Percentiles rank a stretch among this genome's conserved stretches.
phyloP scores from a whole-genome alignment of 1,140 invertebrate species.

The Probaryconus sp. region DNA sequence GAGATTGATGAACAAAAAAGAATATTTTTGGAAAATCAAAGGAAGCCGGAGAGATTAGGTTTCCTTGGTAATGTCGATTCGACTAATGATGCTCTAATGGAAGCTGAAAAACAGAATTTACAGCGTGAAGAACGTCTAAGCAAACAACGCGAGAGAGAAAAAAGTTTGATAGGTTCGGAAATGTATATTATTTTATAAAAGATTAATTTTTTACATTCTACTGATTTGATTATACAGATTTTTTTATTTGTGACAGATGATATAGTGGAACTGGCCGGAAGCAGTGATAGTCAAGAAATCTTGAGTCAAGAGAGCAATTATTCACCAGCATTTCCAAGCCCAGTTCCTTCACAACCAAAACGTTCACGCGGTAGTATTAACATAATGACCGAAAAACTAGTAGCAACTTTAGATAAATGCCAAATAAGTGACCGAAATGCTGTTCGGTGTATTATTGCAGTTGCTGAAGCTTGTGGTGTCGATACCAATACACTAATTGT shows the following conservation, averaged over 20 bases:
- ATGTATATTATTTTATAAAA: not conserved
- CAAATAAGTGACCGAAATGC: constrained; percentile 42
- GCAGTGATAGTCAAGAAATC: not conserved
- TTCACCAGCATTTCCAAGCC: not conserved
- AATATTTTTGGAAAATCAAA: constrained; percentile 16
- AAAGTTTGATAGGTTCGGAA: constrained; percentile 7
- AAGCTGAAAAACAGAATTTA: not conserved
- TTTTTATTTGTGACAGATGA: not conserved
- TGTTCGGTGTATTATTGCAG: constrained; percentile 38
- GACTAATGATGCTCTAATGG: not conserved
- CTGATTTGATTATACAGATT: not conserved
- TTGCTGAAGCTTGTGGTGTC: constrained; percentile 31
- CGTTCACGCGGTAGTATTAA: constrained; percentile 35
- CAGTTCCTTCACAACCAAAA: constrained; percentile 15
- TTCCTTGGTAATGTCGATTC: constrained; percentile 7
- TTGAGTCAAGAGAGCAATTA: constrained; percentile 1
- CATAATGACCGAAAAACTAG: constrained; percentile 37
- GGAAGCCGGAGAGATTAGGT: constrained; percentile 5
- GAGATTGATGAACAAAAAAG: constrained; percentile 11
- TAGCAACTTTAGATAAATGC: constrained; percentile 41
- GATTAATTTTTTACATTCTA: constrained; percentile 4
- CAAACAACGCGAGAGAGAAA: constrained; percentile 15
- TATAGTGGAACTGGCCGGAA: constrained; percentile 1
- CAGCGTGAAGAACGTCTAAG: constrained; percentile 1
- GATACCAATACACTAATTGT: constrained; percentile 29